These are phyloP conservation scores for Ecliptopera silaceata DNA, from an alignment of 2,888 invertebrate genomes.

Conservation along the genomic window DNA sequence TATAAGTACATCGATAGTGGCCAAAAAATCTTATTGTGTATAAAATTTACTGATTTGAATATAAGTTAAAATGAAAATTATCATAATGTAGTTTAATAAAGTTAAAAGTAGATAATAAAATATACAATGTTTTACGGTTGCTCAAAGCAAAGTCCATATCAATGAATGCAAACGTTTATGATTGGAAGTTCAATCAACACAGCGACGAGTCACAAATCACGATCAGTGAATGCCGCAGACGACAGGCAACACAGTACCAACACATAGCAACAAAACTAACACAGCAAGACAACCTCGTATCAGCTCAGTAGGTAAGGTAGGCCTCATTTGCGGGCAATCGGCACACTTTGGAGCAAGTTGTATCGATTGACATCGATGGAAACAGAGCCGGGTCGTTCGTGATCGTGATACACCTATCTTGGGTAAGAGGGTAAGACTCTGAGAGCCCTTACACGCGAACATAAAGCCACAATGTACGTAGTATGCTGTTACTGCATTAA, in stretches of 20 bases:
- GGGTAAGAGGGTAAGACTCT: constrained; percentile 33
- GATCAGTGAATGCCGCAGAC: constrained; percentile 4
- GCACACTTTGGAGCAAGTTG: constrained; percentile 51
- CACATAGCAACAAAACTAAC: constrained; percentile 9
- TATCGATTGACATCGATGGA: constrained; percentile 59
- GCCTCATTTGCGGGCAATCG: constrained; percentile 43
- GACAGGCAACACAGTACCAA: constrained; percentile 5
- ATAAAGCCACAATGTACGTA: constrained; percentile 24
- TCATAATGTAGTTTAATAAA: neutral
- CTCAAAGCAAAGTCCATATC: constrained; percentile 8
- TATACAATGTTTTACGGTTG: neutral
- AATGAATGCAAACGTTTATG: constrained; percentile 13
- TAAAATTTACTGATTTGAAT: neutral
- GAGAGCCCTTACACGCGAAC: constrained; percentile 22
- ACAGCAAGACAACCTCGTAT: constrained; percentile 7
- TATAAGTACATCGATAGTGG: constrained; percentile 6
- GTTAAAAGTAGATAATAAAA: neutral
- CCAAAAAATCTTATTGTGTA: neutral
- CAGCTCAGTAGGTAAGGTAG: constrained; percentile 31
- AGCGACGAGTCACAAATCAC: constrained; percentile 14
- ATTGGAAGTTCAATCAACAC: constrained; percentile 15
- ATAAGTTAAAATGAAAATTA: neutral
- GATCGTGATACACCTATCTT: constrained; percentile 40
- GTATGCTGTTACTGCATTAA: constrained; percentile 32
- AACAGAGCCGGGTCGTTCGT: constrained; percentile 49